Evolutionary conservation across 2,113 vertebrate species (phyloP).

Genomic region (Dipodomys merriami): DNA sequence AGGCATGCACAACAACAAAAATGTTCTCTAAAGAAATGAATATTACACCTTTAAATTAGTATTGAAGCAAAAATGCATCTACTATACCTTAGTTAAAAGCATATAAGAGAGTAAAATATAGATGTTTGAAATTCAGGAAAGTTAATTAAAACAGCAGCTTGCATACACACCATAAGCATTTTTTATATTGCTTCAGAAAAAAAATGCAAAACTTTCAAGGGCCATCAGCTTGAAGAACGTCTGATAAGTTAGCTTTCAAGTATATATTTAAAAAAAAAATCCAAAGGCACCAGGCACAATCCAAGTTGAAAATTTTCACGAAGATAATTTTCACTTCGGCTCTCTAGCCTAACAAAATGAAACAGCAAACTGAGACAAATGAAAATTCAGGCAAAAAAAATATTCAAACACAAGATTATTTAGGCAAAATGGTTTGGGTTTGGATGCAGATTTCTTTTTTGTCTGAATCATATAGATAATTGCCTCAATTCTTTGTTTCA

Average conservation of each 20-base stretch:
- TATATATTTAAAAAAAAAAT: not conserved
- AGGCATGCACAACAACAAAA: conserved; percentile 99
- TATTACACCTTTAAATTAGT: conserved; percentile 96
- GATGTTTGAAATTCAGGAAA: conserved; percentile 93
- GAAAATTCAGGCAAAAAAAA: conserved; percentile 82
- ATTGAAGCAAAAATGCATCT: conserved; percentile 93
- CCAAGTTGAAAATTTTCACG: not conserved
- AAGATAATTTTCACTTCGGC: conserved; percentile 8
- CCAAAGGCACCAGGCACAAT: not conserved
- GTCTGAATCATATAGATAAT: conserved; percentile 76
- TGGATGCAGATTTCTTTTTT: conserved; percentile 75
- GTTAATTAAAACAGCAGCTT: conserved; percentile 91
- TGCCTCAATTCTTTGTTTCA: conserved; percentile 79
- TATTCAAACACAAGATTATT: conserved; percentile 80
- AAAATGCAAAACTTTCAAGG: conserved; percentile 86
- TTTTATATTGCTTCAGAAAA: conserved; percentile 87
- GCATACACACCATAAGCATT: conserved; percentile 91
- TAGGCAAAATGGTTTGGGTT: conserved; percentile 76
- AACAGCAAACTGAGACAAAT: conserved; percentile 79
- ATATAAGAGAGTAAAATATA: conserved; percentile 94
- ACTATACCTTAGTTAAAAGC: conserved; percentile 94
- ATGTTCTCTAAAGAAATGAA: conserved; percentile 96
- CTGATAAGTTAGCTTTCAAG: conserved; percentile 88
- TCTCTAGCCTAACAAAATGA: conserved; percentile 77
- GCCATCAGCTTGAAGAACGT: conserved; percentile 80